Evolutionary conservation across 2,888 invertebrate species (phyloP).

Genomic region (Watsonalla binaria): DNA sequence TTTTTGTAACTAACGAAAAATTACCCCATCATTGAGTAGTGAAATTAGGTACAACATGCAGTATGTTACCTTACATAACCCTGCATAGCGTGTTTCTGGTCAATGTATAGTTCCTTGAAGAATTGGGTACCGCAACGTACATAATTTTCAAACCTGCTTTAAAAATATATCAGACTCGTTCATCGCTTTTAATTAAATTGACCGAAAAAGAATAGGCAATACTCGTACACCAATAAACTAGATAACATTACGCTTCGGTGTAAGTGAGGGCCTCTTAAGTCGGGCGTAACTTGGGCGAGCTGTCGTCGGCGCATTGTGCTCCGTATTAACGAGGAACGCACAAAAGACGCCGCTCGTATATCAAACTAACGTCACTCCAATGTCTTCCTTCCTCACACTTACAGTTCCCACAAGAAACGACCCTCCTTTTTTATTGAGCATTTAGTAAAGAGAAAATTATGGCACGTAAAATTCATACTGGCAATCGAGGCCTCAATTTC

Average conservation of each 20-base stretch:
- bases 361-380: constrained; percentile 77
- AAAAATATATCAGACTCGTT: no score
- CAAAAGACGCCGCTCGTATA: constrained; percentile 73
- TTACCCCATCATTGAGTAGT: no score
- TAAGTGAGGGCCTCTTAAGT: constrained; percentile 51
- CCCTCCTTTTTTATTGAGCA: constrained; percentile 68
- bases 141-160: no score
- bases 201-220: no score
- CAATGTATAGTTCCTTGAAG: no score
- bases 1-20: no score
- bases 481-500: constrained; percentile 25
- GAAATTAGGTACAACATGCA: no score
- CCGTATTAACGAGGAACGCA: constrained; percentile 71
- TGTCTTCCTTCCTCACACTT: constrained; percentile 74
- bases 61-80: no score
- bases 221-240: no score
- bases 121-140: no score
- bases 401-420: constrained; percentile 62
- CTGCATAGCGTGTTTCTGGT: no score
- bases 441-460: constrained; percentile 62
- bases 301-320: constrained; percentile 64
- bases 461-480: constrained; percentile 55
- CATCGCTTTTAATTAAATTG: no score
- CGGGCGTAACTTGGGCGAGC: constrained; percentile 58
- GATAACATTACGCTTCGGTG: constrained; percentile 30